phyloP scores from a whole-genome alignment of 2,888 invertebrate species.

The Zeuzera pyrina region DNA sequence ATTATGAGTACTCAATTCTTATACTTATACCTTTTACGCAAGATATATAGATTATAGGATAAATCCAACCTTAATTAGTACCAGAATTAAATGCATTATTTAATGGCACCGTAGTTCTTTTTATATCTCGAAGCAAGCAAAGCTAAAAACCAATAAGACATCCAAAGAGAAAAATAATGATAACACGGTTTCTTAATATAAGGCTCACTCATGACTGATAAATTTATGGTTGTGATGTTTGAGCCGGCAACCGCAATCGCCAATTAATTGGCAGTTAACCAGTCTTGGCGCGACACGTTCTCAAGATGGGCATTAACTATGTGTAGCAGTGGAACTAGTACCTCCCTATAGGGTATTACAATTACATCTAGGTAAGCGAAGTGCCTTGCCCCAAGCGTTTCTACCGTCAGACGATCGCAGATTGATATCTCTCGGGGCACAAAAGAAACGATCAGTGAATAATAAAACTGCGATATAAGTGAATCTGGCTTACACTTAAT shows the following conservation, averaged over 20 bases:
- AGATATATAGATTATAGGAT: too few relatives aligned
- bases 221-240: background rate
- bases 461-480: conserved; percentile 48
- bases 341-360: conserved; percentile 48
- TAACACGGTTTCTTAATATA: too few relatives aligned
- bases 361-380: conserved; percentile 51
- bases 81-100: too few relatives aligned
- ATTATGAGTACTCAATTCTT: too few relatives aligned
- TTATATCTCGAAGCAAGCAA: too few relatives aligned
- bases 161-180: too few relatives aligned
- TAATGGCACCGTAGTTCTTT: too few relatives aligned
- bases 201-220: too few relatives aligned
- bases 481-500: conserved; percentile 33
- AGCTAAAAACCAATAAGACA: too few relatives aligned
- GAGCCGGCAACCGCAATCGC: background rate
- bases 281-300: conserved; percentile 33
- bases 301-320: conserved; percentile 49
- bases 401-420: conserved; percentile 44
- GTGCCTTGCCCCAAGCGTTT: conserved; percentile 49
- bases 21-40: too few relatives aligned
- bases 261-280: conserved; percentile 54
- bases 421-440: conserved; percentile 60
- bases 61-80: too few relatives aligned
- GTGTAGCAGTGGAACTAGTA: conserved; percentile 45
- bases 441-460: conserved; percentile 59